Conservation (phyloP, 2,888 invertebrate genomes). For the Alloscopus bannaensis region DNA sequence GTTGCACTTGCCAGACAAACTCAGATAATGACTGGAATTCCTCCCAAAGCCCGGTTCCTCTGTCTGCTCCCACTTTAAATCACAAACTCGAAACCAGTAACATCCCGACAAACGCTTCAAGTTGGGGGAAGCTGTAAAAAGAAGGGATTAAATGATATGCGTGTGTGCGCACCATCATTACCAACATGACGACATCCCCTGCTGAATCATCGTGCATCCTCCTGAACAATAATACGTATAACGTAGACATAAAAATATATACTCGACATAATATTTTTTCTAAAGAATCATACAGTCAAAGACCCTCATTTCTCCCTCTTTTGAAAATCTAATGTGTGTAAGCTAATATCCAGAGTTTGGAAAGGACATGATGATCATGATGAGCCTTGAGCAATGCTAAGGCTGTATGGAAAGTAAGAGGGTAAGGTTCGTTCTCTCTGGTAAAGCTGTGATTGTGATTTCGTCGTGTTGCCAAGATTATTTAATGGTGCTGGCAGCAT, state of each 20-base stretch:
- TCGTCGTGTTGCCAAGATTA: slow-evolving; percentile 18
- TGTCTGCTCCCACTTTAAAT: too few relatives aligned
- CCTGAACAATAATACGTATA: not conserved
- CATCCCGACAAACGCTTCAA: too few relatives aligned
- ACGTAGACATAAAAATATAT: not conserved
- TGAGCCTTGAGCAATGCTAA: not conserved
- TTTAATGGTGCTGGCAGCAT: slow-evolving; percentile 20
- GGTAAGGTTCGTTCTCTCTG: not conserved
- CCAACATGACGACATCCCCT: not conserved
- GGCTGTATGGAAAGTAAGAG: not conserved
- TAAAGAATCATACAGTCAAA: not conserved
- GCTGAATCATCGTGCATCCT: slow-evolving; percentile 9
- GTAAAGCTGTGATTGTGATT: slow-evolving; percentile 23
- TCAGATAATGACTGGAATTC: too few relatives aligned
- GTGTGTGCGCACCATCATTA: slow-evolving; percentile 7
- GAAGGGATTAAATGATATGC: slow-evolving; percentile 20
- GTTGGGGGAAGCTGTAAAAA: not conserved
- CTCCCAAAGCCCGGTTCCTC: too few relatives aligned
- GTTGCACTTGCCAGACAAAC: too few relatives aligned
- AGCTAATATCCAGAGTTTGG: not conserved
- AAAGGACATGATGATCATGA: not conserved
- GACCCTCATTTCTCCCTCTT: not conserved
- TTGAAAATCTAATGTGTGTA: slow-evolving; percentile 2
- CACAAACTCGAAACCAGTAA: too few relatives aligned
- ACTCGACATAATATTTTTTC: too few relatives aligned